Evolutionary conservation across 2,888 invertebrate genomes (phyloP).

Genomic region (Protodeltote pygarga): DNA sequence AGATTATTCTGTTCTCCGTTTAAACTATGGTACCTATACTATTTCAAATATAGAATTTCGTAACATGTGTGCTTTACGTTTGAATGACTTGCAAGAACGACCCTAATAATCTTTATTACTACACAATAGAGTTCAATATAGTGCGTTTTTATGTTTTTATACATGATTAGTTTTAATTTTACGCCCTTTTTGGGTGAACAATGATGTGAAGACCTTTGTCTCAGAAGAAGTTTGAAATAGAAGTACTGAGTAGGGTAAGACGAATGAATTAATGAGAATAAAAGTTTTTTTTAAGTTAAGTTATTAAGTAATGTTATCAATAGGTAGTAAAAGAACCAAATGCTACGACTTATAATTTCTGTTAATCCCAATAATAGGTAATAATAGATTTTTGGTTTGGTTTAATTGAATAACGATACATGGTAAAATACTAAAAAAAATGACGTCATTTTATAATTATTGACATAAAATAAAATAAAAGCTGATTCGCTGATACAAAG

Average conservation of each 20-base stretch:
- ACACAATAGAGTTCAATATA: constrained; percentile 9
- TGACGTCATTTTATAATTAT: too few species aligned
- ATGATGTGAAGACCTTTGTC: constrained; percentile 68
- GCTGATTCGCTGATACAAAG: too few species aligned
- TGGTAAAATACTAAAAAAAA: too few species aligned
- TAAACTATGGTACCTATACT: too few species aligned
- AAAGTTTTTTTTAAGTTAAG: constrained; percentile 3
- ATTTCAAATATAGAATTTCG: constrained; percentile 26
- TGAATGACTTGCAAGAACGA: constrained; percentile 64
- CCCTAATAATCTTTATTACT: neutral
- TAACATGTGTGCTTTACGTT: constrained; percentile 56
- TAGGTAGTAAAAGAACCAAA: too few species aligned
- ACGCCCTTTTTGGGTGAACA: constrained; percentile 75
- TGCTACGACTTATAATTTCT: too few species aligned
- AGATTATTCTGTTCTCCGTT: constrained; percentile 50
- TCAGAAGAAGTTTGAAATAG: constrained; percentile 26
- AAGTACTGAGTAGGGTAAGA: constrained; percentile 36
- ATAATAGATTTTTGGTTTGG: too few species aligned
- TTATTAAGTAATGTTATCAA: too few species aligned
- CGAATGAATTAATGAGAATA: constrained; percentile 6
- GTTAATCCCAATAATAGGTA: too few species aligned
- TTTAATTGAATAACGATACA: too few species aligned
- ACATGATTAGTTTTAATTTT: constrained; percentile 62
- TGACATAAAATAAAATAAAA: too few species aligned
- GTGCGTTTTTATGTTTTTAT: constrained; percentile 31